Conservation (phyloP, 2,888 invertebrate genomes). For the Lasius platythorax region DNA sequence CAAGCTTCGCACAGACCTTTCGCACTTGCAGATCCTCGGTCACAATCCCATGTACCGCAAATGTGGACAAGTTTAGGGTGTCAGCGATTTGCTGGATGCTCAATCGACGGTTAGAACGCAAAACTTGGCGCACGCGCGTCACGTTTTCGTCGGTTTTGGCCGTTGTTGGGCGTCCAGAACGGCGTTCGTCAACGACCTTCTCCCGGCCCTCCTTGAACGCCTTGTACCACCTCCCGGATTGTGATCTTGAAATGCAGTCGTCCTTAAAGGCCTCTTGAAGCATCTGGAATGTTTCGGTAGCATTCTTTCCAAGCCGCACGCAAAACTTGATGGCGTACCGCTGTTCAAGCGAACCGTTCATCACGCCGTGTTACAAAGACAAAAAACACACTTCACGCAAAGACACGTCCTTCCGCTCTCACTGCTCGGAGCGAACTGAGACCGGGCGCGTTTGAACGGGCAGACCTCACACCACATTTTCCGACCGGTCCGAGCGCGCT, state of each 20-base stretch:
- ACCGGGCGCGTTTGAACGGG: too few species aligned
- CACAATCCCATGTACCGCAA: constrained; percentile 12
- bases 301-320: constrained; percentile 36
- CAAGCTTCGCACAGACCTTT: too few species aligned
- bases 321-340: constrained; percentile 51
- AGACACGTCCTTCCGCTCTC: not conserved
- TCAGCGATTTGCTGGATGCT: constrained; percentile 42
- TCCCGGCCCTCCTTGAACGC: too few species aligned
- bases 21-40: constrained; percentile 66
- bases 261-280: constrained; percentile 27
- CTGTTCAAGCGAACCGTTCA: constrained; percentile 31
- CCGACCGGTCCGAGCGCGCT: not conserved
- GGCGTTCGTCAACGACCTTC: too few species aligned
- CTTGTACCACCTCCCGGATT: too few species aligned
- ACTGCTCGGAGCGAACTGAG: not conserved
- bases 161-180: not conserved
- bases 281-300: constrained; percentile 43
- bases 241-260: not conserved
- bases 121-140: constrained; percentile 28
- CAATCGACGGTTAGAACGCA: constrained; percentile 54
- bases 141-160: constrained; percentile 48
- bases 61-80: not conserved
- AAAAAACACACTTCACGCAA: not conserved
- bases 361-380: constrained; percentile 22
- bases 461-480: not conserved